A percentile compares a stretch with the other conserved stretches of the same genome.
Evolutionary conservation across 2,797 vertebrate genomes (phyloP).

Genomic region (Microhierax caerulescens): DNA sequence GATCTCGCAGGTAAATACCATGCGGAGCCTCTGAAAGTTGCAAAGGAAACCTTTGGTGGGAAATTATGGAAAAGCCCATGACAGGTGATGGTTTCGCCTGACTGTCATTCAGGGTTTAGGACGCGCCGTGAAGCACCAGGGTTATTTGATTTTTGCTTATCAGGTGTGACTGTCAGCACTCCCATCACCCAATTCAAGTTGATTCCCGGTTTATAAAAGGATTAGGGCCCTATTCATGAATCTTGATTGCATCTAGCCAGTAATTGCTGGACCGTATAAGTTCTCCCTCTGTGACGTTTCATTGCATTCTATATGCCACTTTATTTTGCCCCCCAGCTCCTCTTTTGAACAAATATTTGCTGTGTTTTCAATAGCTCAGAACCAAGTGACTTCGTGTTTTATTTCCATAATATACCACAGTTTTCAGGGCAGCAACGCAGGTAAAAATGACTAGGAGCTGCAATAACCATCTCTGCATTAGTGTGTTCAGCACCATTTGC

Average conservation of each 20-base stretch:
- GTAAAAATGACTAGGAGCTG: neutral
- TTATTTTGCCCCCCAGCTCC: neutral
- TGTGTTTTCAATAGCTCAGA: neutral
- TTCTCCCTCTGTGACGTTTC: neutral
- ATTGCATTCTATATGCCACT: neutral
- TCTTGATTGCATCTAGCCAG: neutral
- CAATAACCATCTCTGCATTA: neutral
- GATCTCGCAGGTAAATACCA: neutral
- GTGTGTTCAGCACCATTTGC: neutral
- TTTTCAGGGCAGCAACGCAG: neutral
- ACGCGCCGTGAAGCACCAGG: fast-evolving
- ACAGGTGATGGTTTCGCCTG: neutral
- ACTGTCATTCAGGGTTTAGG: neutral
- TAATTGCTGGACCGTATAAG: neutral
- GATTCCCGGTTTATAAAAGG: neutral
- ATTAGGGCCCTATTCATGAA: neutral
- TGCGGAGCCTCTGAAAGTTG: neutral
- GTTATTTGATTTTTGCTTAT: neutral
- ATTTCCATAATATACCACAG: neutral
- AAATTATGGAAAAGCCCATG: neutral
- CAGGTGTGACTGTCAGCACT: fast-evolving
- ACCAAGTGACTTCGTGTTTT: neutral
- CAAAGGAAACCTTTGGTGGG: neutral
- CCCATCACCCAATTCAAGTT: neutral
- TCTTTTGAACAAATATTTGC: neutral